Evolutionary conservation across 2,113 vertebrate genomes (phyloP), one percentile per base, ranked within the genome.

Genomic region (Hypomesus transpacificus): DNA sequence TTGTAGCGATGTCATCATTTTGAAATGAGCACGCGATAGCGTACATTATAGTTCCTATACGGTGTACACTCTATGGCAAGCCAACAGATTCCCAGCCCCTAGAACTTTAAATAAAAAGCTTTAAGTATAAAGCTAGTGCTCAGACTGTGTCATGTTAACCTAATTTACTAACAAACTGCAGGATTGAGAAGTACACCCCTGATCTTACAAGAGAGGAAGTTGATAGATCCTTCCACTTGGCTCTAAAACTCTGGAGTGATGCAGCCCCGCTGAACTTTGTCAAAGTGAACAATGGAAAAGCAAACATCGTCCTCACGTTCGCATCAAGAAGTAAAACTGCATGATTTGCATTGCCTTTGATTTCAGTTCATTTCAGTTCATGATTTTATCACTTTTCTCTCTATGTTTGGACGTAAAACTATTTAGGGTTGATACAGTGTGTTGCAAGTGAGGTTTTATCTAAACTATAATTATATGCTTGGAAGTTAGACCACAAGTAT

Each of bases 121-220:
- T n/a, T n/a, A n/a, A n/a, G 17, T 6, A 9, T 65, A 34, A 54
- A 13, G 24, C 1, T 39, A 21, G 13, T 50, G 11, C 46, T 67
- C 20, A 59, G 22, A 18, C 16, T 26, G 26, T 11, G 24, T 39
- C 56, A 22, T 57, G 57, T 53, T 66, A 16, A 16, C 57, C 7
- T 71, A 9, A 11, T 69, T 62, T 81, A 26, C 53, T 17, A 3
- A 46, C 53, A 24, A 60, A 21, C 26, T 21, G 3, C 56, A 91
- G 59, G 78, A 86, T 84, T 70, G 39, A 73, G 6, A 84, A 77
- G 60, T 90, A 82, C 50, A 92, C 81, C 22, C 78, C 88, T 0
- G 87, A 90, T 68, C 85, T 92, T 75, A 82, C 46, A 22, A 80
- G 9, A 70, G 75, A 85, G 71, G 81, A 87, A 13, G 84, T 86